Evolutionary conservation across 2,113 vertebrate genomes (phyloP), one percentile per base, ranked within the genome.

Genomic region (Paedocypris sp.): DNA sequence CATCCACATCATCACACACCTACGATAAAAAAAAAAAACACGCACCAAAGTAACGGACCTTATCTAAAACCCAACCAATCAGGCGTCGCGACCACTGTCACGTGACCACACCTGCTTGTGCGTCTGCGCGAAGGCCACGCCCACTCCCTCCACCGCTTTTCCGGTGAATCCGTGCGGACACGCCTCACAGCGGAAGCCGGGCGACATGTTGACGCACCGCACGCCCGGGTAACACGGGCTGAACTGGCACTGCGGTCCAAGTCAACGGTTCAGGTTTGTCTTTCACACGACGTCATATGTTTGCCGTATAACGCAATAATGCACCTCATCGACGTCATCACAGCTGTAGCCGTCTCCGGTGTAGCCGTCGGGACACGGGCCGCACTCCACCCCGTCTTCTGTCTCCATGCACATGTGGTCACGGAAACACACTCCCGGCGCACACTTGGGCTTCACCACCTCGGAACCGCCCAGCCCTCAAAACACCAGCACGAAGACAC

Each of bases 71-170:
- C n/a, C n/a, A n/a, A n/a, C n/a, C n/a, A n/a, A n/a, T n/a, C n/a
- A n/a, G n/a, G n/a, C n/a, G n/a, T n/a, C n/a, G n/a, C n/a, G n/a
- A n/a, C n/a, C n/a, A n/a, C n/a, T n/a, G n/a, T n/a, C n/a, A n/a
- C n/a, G n/a, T n/a, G n/a, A n/a, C n/a, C 38, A 66, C 57, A 97
- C 95, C 89, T 99, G 95, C 73, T 97, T 98, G 75, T 93, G 90
- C 60, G 72, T 87, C 76, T 91, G 91, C 35, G 92, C 94, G 0
- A 81, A 92, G 69, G 70, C 64, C 38, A 87, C 42, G 16, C 94
- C 94, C 2, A 93, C 70, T 0, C 94, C 94, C 71, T 93, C 87
- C 9, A 94, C 48, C 0, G 78, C 38, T 61, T 86, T 78, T 15
- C 94, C 94, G 0, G 76, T 83, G 58, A 87, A 97, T 39, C 95